phyloP scores from a whole-genome alignment of 2,888 invertebrate species.

The Macrostomum cliftonense region DNA sequence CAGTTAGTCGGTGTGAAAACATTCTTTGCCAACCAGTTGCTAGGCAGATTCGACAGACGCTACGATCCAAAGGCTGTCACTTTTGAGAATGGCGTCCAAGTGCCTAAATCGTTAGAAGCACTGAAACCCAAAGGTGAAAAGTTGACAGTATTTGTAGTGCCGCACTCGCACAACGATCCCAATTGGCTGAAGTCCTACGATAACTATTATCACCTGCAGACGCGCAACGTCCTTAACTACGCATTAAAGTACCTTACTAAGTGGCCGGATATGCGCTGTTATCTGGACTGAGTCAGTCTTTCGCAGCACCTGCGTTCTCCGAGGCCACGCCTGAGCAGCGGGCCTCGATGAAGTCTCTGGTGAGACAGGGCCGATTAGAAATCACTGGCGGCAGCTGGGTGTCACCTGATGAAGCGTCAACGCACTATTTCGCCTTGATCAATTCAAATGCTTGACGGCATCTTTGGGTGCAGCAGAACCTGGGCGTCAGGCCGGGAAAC shows the following conservation, averaged over 20 bases:
- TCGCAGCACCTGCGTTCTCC: constrained; percentile 33
- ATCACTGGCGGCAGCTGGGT: constrained; percentile 34
- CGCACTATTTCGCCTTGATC: constrained; percentile 27
- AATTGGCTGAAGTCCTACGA: constrained; percentile 91
- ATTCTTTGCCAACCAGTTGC: too few species aligned
- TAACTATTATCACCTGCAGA: constrained; percentile 60
- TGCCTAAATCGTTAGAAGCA: too few species aligned
- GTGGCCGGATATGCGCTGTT: constrained; percentile 50
- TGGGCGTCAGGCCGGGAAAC: constrained; percentile 41
- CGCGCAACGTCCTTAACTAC: constrained; percentile 67
- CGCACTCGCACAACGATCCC: constrained; percentile 89
- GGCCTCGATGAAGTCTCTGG: constrained; percentile 20
- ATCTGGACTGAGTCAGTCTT: constrained; percentile 35
- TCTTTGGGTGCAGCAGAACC: constrained; percentile 29
- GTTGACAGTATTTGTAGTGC: constrained; percentile 55
- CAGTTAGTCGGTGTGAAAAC: too few species aligned
- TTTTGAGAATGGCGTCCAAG: too few species aligned
- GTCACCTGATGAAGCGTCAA: constrained; percentile 33
- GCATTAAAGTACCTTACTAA: constrained; percentile 66
- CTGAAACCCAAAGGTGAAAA: too few species aligned
- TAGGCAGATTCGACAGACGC: too few species aligned
- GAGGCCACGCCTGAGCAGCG: constrained; percentile 22
- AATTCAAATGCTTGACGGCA: constrained; percentile 36
- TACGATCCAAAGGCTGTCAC: too few species aligned
- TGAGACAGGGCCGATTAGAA: constrained; percentile 28